Evolutionary conservation across 2,797 vertebrate species (phyloP).

Genomic region (Eurystomus glaucurus): DNA sequence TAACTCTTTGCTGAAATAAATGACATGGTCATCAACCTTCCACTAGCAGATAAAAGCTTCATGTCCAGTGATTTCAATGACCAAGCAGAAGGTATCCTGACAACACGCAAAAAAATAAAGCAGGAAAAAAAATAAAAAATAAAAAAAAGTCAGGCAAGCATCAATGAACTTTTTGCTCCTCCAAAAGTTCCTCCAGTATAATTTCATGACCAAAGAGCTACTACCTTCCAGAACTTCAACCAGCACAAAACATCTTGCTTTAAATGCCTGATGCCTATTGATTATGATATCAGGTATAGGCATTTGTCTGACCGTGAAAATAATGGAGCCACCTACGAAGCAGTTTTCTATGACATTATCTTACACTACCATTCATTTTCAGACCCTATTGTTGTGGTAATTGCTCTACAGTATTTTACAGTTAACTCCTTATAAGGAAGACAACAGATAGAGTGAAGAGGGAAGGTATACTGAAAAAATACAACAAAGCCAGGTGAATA

Average conservation of each 20-base stretch:
- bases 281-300: not conserved
- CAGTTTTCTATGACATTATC: not conserved
- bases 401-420: not conserved
- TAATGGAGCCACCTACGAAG: not conserved
- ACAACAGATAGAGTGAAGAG: not conserved
- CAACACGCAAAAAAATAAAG: not conserved
- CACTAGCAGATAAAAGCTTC: not conserved
- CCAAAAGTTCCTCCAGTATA: not conserved
- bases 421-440: not conserved
- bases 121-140: not conserved
- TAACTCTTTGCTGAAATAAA: not conserved
- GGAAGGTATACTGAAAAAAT: not conserved
- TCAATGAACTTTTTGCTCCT: not conserved
- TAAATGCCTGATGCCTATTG: not conserved
- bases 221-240: not conserved
- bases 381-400: not conserved
- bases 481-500: not conserved
- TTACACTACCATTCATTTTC: not conserved
- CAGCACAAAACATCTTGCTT: not conserved
- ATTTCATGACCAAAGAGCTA: not conserved
- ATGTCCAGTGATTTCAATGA: not conserved
- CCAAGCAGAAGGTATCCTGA: constrained; percentile 14
- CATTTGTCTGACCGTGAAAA: not conserved
- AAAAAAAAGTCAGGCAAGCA: not conserved
- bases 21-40: constrained; percentile 18